Evolutionary conservation across 2,797 vertebrate species (phyloP).

Genomic region (Antrozous pallidus): DNA sequence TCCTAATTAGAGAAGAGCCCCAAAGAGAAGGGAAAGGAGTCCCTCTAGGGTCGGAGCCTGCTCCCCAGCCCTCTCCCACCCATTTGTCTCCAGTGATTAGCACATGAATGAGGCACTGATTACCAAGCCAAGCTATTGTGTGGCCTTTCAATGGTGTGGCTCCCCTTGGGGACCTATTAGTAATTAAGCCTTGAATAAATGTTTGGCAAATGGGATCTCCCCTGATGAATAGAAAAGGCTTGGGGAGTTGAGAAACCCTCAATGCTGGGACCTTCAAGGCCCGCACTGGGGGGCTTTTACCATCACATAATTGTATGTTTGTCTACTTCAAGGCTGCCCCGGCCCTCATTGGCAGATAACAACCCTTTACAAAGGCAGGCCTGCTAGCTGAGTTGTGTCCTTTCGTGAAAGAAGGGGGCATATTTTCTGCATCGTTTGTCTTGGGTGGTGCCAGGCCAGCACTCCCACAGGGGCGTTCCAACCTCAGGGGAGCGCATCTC

Average conservation of each 20-base stretch:
- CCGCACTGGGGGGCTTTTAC: constrained; percentile 40
- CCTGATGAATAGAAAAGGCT: constrained; percentile 69
- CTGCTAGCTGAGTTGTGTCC: constrained; percentile 20
- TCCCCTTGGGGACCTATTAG: constrained; percentile 79
- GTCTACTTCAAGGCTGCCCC: constrained; percentile 64
- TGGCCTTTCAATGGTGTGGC: constrained; percentile 69
- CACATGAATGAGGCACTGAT: constrained; percentile 80
- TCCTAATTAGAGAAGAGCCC: constrained; percentile 75
- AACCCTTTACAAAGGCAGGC: constrained; percentile 47
- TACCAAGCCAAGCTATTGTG: constrained; percentile 76
- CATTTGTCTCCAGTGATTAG: constrained; percentile 79
- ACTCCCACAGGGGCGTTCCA: background rate
- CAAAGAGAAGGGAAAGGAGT: background rate
- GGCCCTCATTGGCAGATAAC: constrained; percentile 12
- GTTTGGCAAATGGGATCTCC: constrained; percentile 81
- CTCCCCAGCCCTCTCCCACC: constrained; percentile 64
- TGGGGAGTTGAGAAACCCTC: constrained; percentile 59
- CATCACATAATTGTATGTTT: constrained; percentile 60
- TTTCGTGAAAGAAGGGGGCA: background rate
- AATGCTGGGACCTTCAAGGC: constrained; percentile 46
- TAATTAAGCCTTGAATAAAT: constrained; percentile 80
- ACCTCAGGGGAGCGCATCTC: rapidly evolving
- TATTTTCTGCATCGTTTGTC: background rate
- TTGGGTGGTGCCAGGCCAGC: background rate
- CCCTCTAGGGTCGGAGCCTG: constrained; percentile 69